phyloP scores from a whole-genome alignment of 2,113 vertebrate genomes.

The Paedocypris sp. region DNA sequence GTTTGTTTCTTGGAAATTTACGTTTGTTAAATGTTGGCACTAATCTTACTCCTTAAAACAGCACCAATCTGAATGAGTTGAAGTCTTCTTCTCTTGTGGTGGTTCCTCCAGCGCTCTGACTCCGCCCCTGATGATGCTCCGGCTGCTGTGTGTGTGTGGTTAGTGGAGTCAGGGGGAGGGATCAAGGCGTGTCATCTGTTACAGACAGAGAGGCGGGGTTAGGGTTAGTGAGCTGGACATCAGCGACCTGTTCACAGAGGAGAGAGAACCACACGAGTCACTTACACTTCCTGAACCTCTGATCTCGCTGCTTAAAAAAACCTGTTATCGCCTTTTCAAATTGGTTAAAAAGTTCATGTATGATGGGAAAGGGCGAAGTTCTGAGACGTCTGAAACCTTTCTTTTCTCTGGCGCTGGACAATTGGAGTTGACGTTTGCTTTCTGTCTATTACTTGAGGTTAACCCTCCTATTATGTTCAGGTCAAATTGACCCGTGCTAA shows the following conservation, averaged over 20 bases:
- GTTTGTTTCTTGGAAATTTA: too few species aligned
- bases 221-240: not conserved
- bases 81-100: not conserved
- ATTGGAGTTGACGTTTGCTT: too few species aligned
- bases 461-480: too few species aligned
- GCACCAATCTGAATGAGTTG: constrained; percentile 7
- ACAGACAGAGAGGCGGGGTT: not conserved
- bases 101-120: not conserved
- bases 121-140: constrained; percentile 9
- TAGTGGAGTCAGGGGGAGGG: not conserved
- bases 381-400: too few species aligned
- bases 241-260: constrained; percentile 16
- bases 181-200: constrained; percentile 51
- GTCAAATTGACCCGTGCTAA: too few species aligned
- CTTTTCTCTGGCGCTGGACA: too few species aligned
- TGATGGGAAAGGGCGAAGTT: too few species aligned
- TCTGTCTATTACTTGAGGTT: too few species aligned
- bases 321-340: too few species aligned
- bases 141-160: constrained; percentile 17
- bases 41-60: not conserved
- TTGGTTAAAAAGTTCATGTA: too few species aligned
- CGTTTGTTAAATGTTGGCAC: too few species aligned
- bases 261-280: not conserved
- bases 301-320: too few species aligned
- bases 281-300: not conserved